Percentiles rank a stretch among this genome's conserved stretches.
Conservation (phyloP, 2,888 invertebrate genomes). For the Tetropium fuscum region DNA sequence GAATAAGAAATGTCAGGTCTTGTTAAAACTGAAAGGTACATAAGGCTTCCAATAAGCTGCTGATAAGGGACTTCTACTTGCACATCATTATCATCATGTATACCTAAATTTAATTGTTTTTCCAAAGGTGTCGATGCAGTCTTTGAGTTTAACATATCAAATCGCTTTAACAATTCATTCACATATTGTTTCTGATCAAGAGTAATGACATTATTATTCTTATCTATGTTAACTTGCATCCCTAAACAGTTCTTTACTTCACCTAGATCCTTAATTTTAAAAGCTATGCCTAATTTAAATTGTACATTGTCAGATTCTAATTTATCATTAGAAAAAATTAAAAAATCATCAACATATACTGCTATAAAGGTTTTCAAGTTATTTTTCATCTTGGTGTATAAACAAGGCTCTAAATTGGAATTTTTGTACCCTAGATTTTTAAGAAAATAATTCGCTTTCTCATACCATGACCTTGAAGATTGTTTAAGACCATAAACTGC, state of each 20-base stretch:
- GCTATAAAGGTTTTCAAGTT: slow-evolving; percentile 35
- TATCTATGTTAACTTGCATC: slow-evolving; percentile 32
- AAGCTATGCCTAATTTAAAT: slow-evolving; percentile 28
- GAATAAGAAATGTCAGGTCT: slow-evolving; percentile 45
- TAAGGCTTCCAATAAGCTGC: slow-evolving; percentile 38
- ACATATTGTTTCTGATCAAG: slow-evolving; percentile 38
- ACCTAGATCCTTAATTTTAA: slow-evolving; percentile 31
- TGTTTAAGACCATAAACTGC: slow-evolving; percentile 35
- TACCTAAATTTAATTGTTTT: slow-evolving; percentile 14
- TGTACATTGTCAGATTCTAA: slow-evolving; percentile 30
- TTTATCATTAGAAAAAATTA: slow-evolving; percentile 39
- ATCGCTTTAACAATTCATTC: slow-evolving; percentile 29
- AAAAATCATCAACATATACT: slow-evolving; percentile 46
- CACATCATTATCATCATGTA: no score
- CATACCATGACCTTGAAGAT: slow-evolving; percentile 31
- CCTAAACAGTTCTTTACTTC: slow-evolving; percentile 34
- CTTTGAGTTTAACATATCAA: slow-evolving; percentile 28
- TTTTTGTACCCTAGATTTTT: slow-evolving; percentile 12
- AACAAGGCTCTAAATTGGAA: slow-evolving; percentile 31
- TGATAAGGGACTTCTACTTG: slow-evolving; percentile 31
- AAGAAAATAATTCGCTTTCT: slow-evolving; percentile 27
- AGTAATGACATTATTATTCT: slow-evolving; percentile 24
- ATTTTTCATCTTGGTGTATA: not conserved
- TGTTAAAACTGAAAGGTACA: slow-evolving; percentile 35
- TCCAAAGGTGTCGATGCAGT: slow-evolving; percentile 29